These are phyloP conservation scores for Dryobotodes eremita DNA, from an alignment of 2,888 invertebrate genomes.

Conservation along the genomic window DNA sequence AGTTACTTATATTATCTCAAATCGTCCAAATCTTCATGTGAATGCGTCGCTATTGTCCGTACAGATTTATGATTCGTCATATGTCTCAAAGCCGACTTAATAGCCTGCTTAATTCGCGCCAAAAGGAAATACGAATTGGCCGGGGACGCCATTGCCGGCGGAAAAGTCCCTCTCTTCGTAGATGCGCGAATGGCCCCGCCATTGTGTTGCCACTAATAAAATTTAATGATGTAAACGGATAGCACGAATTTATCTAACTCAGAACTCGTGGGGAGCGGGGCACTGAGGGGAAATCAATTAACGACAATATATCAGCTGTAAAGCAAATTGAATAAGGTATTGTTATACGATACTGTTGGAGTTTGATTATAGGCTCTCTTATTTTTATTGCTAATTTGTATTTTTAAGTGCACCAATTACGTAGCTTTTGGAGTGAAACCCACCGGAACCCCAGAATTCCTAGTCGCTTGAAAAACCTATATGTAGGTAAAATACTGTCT, in stretches of 20 bases:
- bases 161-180: slow-evolving; percentile 85
- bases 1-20: slow-evolving; percentile 75
- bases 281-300: slow-evolving; percentile 88
- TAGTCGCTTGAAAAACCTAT: background rate
- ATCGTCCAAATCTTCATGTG: slow-evolving; percentile 79
- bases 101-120: slow-evolving; percentile 89
- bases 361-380: slow-evolving; percentile 55
- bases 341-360: slow-evolving; percentile 81
- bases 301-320: slow-evolving; percentile 83
- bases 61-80: slow-evolving; percentile 87
- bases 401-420: slow-evolving; percentile 39
- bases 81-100: slow-evolving; percentile 87
- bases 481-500: background rate
- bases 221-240: slow-evolving; percentile 91
- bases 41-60: slow-evolving; percentile 81
- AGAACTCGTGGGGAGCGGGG: slow-evolving; percentile 79
- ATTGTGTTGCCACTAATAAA: slow-evolving; percentile 90
- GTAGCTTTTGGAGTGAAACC: slow-evolving; percentile 2
- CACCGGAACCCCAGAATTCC: background rate
- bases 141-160: slow-evolving; percentile 81
- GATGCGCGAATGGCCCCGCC: slow-evolving; percentile 80
- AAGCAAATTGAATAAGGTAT: slow-evolving; percentile 79
- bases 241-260: slow-evolving; percentile 89
- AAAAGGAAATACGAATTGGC: slow-evolving; percentile 88
- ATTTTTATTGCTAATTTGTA: slow-evolving; percentile 45